Evolutionary conservation across 2,113 vertebrate species (phyloP), one percentile per base, ranked within the genome.

Genomic region (Noctilio leporinus): DNA sequence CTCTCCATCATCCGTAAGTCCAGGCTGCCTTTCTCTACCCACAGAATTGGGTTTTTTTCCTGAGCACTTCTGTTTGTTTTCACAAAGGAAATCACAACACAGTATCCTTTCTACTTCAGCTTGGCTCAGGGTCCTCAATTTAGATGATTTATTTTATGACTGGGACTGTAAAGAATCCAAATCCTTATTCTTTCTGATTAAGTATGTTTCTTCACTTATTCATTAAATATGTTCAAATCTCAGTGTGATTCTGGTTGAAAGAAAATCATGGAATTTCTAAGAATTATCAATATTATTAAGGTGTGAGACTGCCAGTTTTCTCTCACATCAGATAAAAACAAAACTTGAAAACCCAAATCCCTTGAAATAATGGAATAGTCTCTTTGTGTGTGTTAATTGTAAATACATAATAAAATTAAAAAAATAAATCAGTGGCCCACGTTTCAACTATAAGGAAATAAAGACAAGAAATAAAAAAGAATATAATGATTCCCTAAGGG

Each of bases 241-340:
- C 53, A 47, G 33, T 35, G 43, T 77, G 22, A 69, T 67, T 93
- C 77, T 75, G 16, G 64, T 49, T 55, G 26, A 67, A 80, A 43
- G 19, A 64, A 97, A 93, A 91, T 20, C 64, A 80, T 57, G 4
- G 17, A 72, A 33, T 92, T 86, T 81, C 83, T 94, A 87, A 76
- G 62, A 92, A 45, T 77, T 57, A 64, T 82, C 30, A 77, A 8
- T 64, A 33, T 87, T 86, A 78, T n/a, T 82, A 94, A 80, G 65
- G 28, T 40, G 19, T 35, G 24, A 90, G 16, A 77, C 16, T 84
- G 51, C 11, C 55, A 94, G 47, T 72, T 49, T 40, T 15, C 12
- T 90, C 43, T 83, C n/a, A 75, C 53, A 77, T 83, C 33, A 95
- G 70, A 91, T 69, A 51, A 80, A 92, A 93, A 59, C 49, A 94